These are phyloP conservation scores for Tortricodes alternella DNA, from an alignment of 2,888 invertebrate genomes.

Conservation along the genomic window DNA sequence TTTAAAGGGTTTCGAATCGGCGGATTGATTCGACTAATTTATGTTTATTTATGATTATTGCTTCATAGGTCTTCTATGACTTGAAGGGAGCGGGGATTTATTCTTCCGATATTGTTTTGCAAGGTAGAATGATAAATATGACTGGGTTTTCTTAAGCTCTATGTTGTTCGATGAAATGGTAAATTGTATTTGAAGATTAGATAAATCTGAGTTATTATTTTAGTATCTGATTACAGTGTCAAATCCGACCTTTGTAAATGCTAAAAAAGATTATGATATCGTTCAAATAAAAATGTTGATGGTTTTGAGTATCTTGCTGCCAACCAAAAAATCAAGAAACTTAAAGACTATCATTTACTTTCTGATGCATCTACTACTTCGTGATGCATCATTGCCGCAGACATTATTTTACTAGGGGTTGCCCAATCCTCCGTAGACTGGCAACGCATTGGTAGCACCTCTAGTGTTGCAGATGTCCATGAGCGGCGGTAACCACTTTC, in stretches of 20 bases:
- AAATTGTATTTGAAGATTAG: background rate
- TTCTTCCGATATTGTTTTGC: constrained; percentile 25
- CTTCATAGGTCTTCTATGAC: constrained; percentile 30
- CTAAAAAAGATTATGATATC: background rate
- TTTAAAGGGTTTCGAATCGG: constrained; percentile 49
- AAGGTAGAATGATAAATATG: constrained; percentile 5
- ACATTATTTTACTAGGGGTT: too few species aligned
- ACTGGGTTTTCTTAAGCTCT: background rate
- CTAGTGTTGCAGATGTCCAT: too few species aligned
- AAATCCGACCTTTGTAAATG: background rate
- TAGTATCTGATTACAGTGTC: background rate
- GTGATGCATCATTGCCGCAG: too few species aligned
- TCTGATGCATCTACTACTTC: too few species aligned
- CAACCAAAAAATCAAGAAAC: too few species aligned
- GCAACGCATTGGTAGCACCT: too few species aligned
- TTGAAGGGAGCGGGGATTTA: constrained; percentile 31
- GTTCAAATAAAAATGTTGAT: too few species aligned
- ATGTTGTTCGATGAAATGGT: background rate
- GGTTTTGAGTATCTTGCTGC: too few species aligned
- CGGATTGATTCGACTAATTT: constrained; percentile 48
- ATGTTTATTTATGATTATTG: constrained; percentile 54
- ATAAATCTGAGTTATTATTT: background rate
- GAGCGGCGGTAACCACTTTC: too few species aligned
- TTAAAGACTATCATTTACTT: too few species aligned
- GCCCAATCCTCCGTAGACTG: too few species aligned